These are phyloP conservation scores for Volucella inflata DNA, from an alignment of 2,888 invertebrate genomes.

Conservation along the genomic window DNA sequence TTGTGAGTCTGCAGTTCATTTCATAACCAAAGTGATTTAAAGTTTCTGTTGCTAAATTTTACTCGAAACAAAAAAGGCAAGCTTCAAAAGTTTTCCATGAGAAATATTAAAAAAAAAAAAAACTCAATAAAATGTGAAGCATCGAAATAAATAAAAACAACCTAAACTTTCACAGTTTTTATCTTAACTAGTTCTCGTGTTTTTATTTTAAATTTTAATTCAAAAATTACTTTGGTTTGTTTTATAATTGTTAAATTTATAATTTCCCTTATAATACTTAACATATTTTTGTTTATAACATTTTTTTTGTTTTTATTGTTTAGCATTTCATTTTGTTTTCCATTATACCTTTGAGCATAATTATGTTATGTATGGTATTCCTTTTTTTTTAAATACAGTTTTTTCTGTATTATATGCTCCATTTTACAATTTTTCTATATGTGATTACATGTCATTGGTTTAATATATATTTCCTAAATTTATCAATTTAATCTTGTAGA, in stretches of 20 bases:
- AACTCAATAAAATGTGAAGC: not conserved
- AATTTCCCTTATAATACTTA: conserved; percentile 57
- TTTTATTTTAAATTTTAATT: conserved; percentile 55
- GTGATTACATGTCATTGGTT: conserved; percentile 55
- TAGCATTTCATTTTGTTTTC: conserved; percentile 21
- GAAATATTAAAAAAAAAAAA: not conserved
- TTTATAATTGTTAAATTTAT: conserved; percentile 39
- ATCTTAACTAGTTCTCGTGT: conserved; percentile 57
- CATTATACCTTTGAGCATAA: conserved; percentile 54
- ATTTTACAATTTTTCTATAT: conserved; percentile 59
- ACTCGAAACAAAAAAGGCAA: too few species aligned
- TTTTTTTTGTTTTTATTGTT: conserved; percentile 29
- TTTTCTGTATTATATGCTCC: conserved; percentile 10
- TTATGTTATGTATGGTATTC: conserved; percentile 48
- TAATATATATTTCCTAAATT: conserved; percentile 15
- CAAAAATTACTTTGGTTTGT: conserved; percentile 68
- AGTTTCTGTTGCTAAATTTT: too few species aligned
- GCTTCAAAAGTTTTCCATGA: too few species aligned
- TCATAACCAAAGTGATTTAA: too few species aligned
- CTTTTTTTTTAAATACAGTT: conserved; percentile 26
- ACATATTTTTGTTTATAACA: conserved; percentile 42
- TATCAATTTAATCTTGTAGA: conserved; percentile 22
- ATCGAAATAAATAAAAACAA: not conserved
- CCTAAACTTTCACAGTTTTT: not conserved
- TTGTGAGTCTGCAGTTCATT: too few species aligned